These are phyloP conservation scores for Polydrusus pterygomalis DNA, from an alignment of 2,888 invertebrate species.

Conservation along the genomic window DNA sequence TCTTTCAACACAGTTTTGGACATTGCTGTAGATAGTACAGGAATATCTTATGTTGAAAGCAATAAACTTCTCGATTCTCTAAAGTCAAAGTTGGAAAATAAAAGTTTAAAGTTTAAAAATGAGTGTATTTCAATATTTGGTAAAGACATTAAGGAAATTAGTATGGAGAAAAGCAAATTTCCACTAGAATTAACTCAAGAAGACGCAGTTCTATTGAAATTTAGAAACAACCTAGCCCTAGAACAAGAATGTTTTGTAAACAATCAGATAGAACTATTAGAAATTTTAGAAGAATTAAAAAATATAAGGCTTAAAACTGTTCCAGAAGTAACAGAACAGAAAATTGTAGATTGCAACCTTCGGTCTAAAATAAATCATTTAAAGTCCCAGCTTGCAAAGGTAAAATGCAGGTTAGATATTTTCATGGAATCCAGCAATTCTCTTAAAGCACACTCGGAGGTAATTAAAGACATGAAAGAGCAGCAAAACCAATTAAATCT, in stretches of 20 bases:
- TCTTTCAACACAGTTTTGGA: constrained; percentile 50
- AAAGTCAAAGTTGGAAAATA: constrained; percentile 62
- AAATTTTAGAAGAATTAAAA: constrained; percentile 67
- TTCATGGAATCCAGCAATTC: constrained; percentile 71
- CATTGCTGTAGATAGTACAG: constrained; percentile 52
- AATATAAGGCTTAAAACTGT: constrained; percentile 66
- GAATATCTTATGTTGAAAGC: constrained; percentile 68
- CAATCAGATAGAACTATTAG: constrained; percentile 64
- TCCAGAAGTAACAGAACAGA: constrained; percentile 65
- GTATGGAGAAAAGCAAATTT: constrained; percentile 34
- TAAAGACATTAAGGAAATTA: constrained; percentile 58
- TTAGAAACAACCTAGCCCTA: constrained; percentile 67
- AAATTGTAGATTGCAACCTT: constrained; percentile 66
- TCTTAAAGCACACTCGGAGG: constrained; percentile 68
- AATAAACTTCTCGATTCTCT: constrained; percentile 52
- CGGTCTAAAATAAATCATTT: constrained; percentile 68
- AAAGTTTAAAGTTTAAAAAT: constrained; percentile 62
- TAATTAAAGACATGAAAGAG: constrained; percentile 68
- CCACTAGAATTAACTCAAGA: constrained; percentile 51
- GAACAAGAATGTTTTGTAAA: constrained; percentile 67
- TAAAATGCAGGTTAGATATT: constrained; percentile 66
- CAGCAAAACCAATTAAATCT: constrained; percentile 66
- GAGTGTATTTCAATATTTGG: constrained; percentile 53
- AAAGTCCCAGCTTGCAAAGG: constrained; percentile 64
- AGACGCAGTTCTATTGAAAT: constrained; percentile 59